Base-by-base conservation (phyloP, 2,888 invertebrate species). In the Dolomedes plantarius region DNA sequence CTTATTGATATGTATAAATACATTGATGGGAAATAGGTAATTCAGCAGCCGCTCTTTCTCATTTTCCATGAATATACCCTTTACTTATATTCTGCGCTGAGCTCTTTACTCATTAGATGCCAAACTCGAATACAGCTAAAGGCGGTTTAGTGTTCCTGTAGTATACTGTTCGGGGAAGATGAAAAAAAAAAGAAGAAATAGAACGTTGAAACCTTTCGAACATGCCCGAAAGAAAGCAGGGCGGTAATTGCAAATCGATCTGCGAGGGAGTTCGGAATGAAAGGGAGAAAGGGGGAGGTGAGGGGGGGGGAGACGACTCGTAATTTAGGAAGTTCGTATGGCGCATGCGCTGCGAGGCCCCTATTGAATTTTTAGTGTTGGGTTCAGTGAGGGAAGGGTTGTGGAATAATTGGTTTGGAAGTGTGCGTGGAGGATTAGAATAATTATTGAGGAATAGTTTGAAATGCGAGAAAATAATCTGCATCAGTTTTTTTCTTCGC, bases 211-310 rank as follows among this genome's bases (percentile, higher is more conserved):
- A 29, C 28, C 27, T 36, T 36, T 67, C 36, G 67, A 67, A 68
- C 74, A 68, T 28, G 56, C 68, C 67, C 75, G 75, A 82, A 82
- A 82, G 81, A 82, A 82, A 82, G 68, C 81, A 67, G 56, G 39
- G 64, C 75, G 69, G 74, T 82, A 82, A 82, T 82, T 82, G 75
- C 81, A 56, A 82, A 82, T 82, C 81, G 81, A 82, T 82, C 75
- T 82, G 81, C 50, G 56, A 36, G 80, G 68, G 75, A 36, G 68
- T 75, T 75, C 39, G 62, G 82, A 82, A 75, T 74, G 73, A 74
- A 36, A 36, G 36, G 56, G 74, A 28, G 74, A 23, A 23, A 56
- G 23, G 69, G 31, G 74, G 68, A 65, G 28, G 56, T 46, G 67
- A 19, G 39, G 72, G 74, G 68, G 41, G 73, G 68, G 11, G 32